Conservation (phyloP, 2,797 vertebrate genomes). For the Nannoperca australis region DNA sequence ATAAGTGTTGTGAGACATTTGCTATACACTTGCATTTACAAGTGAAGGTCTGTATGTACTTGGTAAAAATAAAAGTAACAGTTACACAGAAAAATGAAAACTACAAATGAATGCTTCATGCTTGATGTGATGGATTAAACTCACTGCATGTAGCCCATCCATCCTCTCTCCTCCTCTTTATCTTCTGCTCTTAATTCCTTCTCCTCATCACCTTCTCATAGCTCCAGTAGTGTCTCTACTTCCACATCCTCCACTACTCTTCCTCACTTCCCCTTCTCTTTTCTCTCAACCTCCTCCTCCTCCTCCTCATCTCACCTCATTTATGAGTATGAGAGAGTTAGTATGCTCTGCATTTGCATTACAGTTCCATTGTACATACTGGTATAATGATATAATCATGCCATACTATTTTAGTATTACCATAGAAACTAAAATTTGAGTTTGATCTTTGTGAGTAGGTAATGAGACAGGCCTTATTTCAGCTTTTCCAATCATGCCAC, state of each 20-base stretch:
- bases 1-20: background rate
- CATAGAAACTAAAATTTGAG: conserved; percentile 30
- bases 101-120: background rate
- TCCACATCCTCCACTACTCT: conserved; percentile 7
- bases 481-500: conserved; percentile 32
- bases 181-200: conserved; percentile 11
- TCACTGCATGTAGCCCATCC: background rate
- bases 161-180: background rate
- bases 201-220: conserved; percentile 5
- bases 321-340: background rate
- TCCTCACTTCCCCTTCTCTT: background rate
- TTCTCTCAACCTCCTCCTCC: no score
- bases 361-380: conserved; percentile 7
- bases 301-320: conserved; percentile 2
- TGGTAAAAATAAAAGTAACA: no score
- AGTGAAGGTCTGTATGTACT: background rate
- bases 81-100: background rate
- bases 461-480: conserved; percentile 47
- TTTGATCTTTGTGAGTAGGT: conserved; percentile 45
- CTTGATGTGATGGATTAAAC: conserved; percentile 18
- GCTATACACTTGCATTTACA: background rate
- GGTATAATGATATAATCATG: conserved; percentile 31
- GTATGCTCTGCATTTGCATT: conserved; percentile 8
- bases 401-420: conserved; percentile 36
- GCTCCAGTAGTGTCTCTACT: conserved; percentile 45